Base-by-base conservation (phyloP, 1,140 invertebrate genomes). In the Scaptomyza graminum region DNA sequence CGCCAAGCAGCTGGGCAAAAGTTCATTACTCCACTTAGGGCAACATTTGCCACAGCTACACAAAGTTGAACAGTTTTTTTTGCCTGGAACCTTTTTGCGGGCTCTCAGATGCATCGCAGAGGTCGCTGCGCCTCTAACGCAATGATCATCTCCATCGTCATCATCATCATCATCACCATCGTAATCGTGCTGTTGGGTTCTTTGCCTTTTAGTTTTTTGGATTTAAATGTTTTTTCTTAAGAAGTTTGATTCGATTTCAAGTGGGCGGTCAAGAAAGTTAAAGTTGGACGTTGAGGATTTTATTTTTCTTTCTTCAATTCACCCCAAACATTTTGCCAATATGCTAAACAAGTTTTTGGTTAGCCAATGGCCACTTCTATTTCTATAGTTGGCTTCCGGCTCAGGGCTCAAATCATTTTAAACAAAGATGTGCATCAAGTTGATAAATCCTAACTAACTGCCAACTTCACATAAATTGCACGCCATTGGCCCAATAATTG, bases 1-100 rank as follows among this genome's bases (percentile, higher is more conserved):
- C 49, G 13, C 34, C 59, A 74, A 57, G 31, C 72, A 75, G 65
- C 73, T 63, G 56, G 59, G 67, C 70, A 79, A 79, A 75, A 83
- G 83, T 88, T 88, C 83, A 88, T 88, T 88, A 88, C 83, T 88
- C 83, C 84, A 88, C 84, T 88, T 88, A 88, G 70, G 69, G 56
- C 65, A 67, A 64, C 57, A 47, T 66, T 64, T 73, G 62, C 64
- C 64, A 46, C 78, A 76, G 78, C 79, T 78, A 76, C 71, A 78
- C 82, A 87, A 81, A 77, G 82, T 87, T 85, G 77, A 85, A 80
- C 70, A 77, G 55, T 68, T 49, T 49, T 41, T 46, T 56, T 31
- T 56, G 39, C 22, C 25, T 46, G 55, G 13, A 57, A 57, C 31
- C 34, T 54, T 50, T 64, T 70, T 51, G 68, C 61, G 54, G 52